Evolutionary conservation across 2,113 vertebrate genomes (phyloP).

Genomic region (Ptychochromis oligacanthus): DNA sequence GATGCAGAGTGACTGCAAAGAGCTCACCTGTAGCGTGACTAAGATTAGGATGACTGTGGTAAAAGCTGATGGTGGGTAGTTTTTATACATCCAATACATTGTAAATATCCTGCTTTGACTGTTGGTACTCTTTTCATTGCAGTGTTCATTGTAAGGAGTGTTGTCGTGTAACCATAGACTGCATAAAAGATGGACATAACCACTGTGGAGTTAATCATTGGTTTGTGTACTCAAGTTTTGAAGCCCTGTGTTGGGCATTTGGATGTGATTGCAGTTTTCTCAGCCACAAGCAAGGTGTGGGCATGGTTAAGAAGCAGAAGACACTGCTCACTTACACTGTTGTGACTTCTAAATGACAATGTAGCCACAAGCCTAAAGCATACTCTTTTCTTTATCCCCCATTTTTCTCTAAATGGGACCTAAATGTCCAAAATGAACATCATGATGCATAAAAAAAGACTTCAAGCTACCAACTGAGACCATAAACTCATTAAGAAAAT

Average conservation of each 20-base stretch:
- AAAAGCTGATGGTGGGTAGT: background rate
- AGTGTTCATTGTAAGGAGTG: background rate
- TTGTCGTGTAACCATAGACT: background rate
- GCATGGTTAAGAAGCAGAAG: background rate
- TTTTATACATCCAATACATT: background rate
- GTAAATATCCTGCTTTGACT: background rate
- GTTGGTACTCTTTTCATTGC: background rate
- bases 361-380: background rate
- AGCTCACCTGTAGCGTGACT: constrained; percentile 3
- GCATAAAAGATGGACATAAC: background rate
- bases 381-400: background rate
- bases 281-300: background rate
- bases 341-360: background rate
- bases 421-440: background rate
- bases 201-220: too few relatives aligned
- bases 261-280: background rate
- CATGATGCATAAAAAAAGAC: background rate
- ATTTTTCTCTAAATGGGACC: constrained; percentile 6
- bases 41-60: constrained; percentile 7
- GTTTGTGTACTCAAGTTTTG: background rate
- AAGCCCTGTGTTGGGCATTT: background rate
- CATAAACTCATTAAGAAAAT: background rate
- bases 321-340: background rate
- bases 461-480: background rate
- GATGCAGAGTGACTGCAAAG: constrained; percentile 11